Evolutionary conservation across 2,888 invertebrate genomes (phyloP).

Genomic region (Dasysyrphus tricinctus): DNA sequence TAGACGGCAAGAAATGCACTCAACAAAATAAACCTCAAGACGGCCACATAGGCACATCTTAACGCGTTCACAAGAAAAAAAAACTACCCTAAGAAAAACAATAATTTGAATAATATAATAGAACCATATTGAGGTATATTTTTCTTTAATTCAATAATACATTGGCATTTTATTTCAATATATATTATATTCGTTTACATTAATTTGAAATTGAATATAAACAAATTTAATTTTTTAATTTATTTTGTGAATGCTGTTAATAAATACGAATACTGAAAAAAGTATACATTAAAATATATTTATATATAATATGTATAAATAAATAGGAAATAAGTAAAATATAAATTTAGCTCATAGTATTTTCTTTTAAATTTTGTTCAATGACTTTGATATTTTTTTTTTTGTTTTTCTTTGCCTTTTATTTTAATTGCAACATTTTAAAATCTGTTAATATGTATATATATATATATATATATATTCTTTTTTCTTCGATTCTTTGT

Average conservation of each 20-base stretch:
- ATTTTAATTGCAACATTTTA: slow-evolving; percentile 32
- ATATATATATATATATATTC: slow-evolving; percentile 16
- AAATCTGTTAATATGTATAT: slow-evolving; percentile 27
- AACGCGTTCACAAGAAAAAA: too few species aligned
- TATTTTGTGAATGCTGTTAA: slow-evolving; percentile 64
- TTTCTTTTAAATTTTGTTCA: slow-evolving; percentile 36
- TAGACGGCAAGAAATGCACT: too few species aligned
- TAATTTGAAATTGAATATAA: slow-evolving; percentile 68
- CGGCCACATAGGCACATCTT: too few species aligned
- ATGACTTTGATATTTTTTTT: slow-evolving; percentile 26
- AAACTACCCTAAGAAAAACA: background rate
- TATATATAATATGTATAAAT: slow-evolving; percentile 35
- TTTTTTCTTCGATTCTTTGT: slow-evolving; percentile 45
- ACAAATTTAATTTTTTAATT: slow-evolving; percentile 57
- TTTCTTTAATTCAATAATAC: slow-evolving; percentile 67
- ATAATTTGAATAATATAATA: slow-evolving; percentile 36
- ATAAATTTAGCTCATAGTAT: slow-evolving; percentile 24
- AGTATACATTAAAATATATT: slow-evolving; percentile 53
- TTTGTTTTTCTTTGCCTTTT: slow-evolving; percentile 23
- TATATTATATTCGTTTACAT: slow-evolving; percentile 63
- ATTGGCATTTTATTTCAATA: slow-evolving; percentile 71
- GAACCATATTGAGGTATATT: slow-evolving; percentile 65
- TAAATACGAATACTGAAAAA: slow-evolving; percentile 69
- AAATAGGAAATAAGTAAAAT: slow-evolving; percentile 54
- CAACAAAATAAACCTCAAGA: too few species aligned